Percentiles rank a stretch among this genome's conserved stretches.
These are phyloP conservation scores for Drosophila maculinotata DNA, from an alignment of 2,888 invertebrate genomes.

Conservation along the genomic window DNA sequence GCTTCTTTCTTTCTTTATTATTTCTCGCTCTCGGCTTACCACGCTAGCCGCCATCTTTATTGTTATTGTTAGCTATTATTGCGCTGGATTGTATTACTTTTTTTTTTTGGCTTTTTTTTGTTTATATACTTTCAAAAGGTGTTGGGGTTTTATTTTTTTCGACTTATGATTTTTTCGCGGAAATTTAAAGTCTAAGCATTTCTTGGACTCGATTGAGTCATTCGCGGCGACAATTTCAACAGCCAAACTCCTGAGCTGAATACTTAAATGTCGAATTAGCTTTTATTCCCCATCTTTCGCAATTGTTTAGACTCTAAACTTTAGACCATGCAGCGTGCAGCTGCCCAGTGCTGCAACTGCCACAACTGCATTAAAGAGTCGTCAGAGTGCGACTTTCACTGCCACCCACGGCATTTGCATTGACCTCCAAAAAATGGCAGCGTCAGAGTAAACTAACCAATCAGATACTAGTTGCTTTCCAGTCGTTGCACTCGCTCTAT, in stretches of 20 bases:
- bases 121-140: conserved; percentile 28
- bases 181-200: conserved; percentile 43
- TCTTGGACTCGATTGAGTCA: conserved; percentile 53
- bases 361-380: neutral
- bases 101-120: conserved; percentile 11
- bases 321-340: too few species aligned
- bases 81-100: conserved; percentile 13
- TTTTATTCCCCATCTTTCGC: neutral
- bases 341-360: neutral
- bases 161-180: conserved; percentile 52
- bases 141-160: conserved; percentile 9
- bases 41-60: conserved; percentile 44
- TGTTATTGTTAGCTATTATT: conserved; percentile 48
- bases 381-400: conserved; percentile 68
- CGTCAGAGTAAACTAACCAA: conserved; percentile 20
- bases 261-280: conserved; percentile 2
- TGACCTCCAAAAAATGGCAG: conserved; percentile 69
- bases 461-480: conserved; percentile 55
- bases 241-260: conserved; percentile 12
- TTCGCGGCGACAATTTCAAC: conserved; percentile 21
- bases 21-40: conserved; percentile 12
- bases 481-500: conserved; percentile 76
- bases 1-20: conserved; percentile 24
- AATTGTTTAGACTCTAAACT: neutral
- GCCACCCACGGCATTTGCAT: conserved; percentile 70